These are phyloP conservation scores for Branchinecta sandiegonensis DNA, from an alignment of 2,888 invertebrate species.

Conservation along the genomic window DNA sequence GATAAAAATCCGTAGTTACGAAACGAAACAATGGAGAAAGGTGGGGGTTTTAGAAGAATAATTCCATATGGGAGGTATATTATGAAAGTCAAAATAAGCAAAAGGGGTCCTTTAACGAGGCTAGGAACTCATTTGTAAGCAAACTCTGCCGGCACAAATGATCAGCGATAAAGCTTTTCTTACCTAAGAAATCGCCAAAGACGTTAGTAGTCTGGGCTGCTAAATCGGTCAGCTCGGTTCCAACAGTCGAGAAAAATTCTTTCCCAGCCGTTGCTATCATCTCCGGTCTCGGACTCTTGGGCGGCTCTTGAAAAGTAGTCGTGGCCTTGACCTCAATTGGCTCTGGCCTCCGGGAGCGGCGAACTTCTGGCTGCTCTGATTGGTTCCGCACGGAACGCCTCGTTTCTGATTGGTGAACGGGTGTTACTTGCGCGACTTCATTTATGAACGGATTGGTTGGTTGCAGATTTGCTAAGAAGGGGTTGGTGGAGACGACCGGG, in stretches of 20 bases:
- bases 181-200: conserved; percentile 85
- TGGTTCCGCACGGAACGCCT: background rate
- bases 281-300: conserved; percentile 47
- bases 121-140: too few relatives aligned
- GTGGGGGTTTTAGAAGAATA: too few relatives aligned
- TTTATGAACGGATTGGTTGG: background rate
- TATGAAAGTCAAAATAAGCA: too few relatives aligned
- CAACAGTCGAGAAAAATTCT: conserved; percentile 78
- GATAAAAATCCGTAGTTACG: too few relatives aligned
- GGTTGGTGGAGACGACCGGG: conserved; percentile 3
- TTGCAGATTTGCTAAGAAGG: background rate
- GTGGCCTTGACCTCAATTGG: background rate
- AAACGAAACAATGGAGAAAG: too few relatives aligned
- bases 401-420: background rate
- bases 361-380: background rate
- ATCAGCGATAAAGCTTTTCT: conserved; percentile 31
- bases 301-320: background rate
- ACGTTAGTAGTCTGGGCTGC: conserved; percentile 85
- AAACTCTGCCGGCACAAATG: too few relatives aligned
- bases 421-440: background rate
- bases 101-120: too few relatives aligned
- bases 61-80: too few relatives aligned
- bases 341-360: background rate
- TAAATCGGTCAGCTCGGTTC: conserved; percentile 78
- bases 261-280: conserved; percentile 38